Conservation (phyloP, 2,797 vertebrate species). For the Trachops cirrhosus region DNA sequence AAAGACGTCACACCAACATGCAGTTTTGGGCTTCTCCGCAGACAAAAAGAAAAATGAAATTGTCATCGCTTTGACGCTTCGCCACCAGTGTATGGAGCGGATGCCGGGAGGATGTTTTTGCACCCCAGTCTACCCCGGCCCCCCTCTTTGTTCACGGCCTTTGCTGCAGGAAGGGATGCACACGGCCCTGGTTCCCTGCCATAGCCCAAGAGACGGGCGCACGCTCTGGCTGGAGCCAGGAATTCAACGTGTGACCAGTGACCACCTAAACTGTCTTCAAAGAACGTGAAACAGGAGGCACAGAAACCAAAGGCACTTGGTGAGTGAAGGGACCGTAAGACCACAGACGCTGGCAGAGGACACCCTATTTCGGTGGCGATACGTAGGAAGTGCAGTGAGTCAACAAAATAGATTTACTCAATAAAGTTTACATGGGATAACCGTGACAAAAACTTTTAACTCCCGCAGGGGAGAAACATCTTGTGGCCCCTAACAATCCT, state of each 20-base stretch:
- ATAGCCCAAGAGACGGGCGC: not conserved
- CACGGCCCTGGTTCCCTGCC: not conserved
- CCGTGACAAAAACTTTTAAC: not conserved
- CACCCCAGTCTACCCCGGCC: accelerated
- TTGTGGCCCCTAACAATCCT: not conserved
- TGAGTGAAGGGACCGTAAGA: no score
- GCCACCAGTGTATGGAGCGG: accelerated
- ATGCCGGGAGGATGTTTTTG: no score
- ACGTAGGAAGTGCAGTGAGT: not conserved
- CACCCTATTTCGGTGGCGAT: not conserved
- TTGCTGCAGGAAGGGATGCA: no score
- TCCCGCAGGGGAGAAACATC: not conserved
- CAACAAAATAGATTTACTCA: not conserved
- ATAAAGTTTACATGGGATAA: not conserved
- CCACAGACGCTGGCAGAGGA: not conserved
- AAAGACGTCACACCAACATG: conserved; percentile 15
- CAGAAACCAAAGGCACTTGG: not conserved
- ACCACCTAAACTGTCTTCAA: not conserved
- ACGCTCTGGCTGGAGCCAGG: not conserved
- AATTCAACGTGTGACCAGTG: not conserved
- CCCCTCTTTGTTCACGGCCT: not conserved
- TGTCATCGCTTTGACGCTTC: not conserved
- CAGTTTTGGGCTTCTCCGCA: not conserved
- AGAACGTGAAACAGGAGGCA: not conserved
- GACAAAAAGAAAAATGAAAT: not conserved